Conservation (phyloP, 2,113 vertebrate genomes). For the Ailurus styani region DNA sequence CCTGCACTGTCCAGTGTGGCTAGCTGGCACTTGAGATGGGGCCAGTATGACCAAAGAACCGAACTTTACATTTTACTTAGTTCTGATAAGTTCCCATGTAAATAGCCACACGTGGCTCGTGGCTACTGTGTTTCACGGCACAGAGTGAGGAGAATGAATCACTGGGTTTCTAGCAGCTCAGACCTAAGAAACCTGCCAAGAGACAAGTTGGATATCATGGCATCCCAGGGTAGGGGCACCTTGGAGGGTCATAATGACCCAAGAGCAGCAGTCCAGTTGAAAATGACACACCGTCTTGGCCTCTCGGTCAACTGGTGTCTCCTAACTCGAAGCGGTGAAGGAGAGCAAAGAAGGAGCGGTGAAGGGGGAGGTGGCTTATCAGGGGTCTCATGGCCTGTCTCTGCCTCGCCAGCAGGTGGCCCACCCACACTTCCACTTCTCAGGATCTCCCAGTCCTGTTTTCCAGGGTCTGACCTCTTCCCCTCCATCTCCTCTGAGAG, state of each 20-base stretch:
- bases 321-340: not conserved
- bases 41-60: not conserved
- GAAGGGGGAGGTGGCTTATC: not conserved
- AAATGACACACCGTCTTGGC: not conserved
- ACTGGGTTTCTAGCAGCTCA: not conserved
- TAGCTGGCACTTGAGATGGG: not conserved
- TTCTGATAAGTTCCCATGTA: not conserved
- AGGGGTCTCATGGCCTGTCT: accelerated
- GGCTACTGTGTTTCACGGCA: not conserved
- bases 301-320: not conserved
- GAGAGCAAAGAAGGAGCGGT: too few species aligned
- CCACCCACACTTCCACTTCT: not conserved
- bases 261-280: not conserved
- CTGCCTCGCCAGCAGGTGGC: not conserved
- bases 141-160: not conserved
- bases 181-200: not conserved
- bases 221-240: not conserved
- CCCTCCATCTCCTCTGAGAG: not conserved
- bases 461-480: not conserved
- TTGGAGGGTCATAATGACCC: not conserved
- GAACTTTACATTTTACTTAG: not conserved
- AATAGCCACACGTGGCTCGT: not conserved
- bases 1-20: not conserved
- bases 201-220: not conserved
- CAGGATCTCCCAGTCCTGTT: not conserved